Evolutionary conservation across 2,797 vertebrate genomes (phyloP), one percentile per base, ranked within the genome.

Genomic region (Oreonectes daqikongensis): DNA sequence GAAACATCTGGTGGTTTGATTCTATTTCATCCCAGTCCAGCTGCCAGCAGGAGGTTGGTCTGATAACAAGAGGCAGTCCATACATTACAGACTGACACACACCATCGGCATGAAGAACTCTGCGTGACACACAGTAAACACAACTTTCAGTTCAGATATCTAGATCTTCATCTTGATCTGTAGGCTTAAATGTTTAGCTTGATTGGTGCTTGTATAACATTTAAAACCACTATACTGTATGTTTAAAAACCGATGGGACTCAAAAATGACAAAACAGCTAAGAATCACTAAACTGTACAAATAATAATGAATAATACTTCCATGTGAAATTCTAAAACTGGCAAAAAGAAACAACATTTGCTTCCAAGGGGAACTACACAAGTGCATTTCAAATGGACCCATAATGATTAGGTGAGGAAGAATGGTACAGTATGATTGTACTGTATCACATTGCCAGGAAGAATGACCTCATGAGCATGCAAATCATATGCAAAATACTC

Each of bases 1-100:
- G 94, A 86, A 99, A 98, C 83, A 89, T 85, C 73, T 95, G 94
- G 84, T 95, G 93, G 87, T 98, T 98, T 84, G 77, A 86, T 84
- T 98, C 96, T 82, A 98, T 93, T 79, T 98, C 95, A 78, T 99
- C 96, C 97, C 97, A 99, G 89, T 97, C 96, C 85, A 99, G 91
- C 88, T 92, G 90, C 96, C 96, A 98, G 89, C 95, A 97, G 84
- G 89, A 92, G 6, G 96, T 97, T 84, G 97, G 95, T 73, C 87
- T 92, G 81, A 99, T 86, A 83, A 98, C 86, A 82, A 96, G 88
- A 0, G 97, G 95, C 53, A 95, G 90, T 26, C 97, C 97, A 0
- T 95, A 98, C 14, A 96, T 80, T 42, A 96, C 77, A 5, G 96
- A 99, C 81, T 96, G 94, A 72, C 97, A 99, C 79, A 99, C 85